Evolutionary conservation across 1,140 invertebrate genomes (phyloP), one percentile per base, ranked within the genome.

Genomic region (Venturia canescens): DNA sequence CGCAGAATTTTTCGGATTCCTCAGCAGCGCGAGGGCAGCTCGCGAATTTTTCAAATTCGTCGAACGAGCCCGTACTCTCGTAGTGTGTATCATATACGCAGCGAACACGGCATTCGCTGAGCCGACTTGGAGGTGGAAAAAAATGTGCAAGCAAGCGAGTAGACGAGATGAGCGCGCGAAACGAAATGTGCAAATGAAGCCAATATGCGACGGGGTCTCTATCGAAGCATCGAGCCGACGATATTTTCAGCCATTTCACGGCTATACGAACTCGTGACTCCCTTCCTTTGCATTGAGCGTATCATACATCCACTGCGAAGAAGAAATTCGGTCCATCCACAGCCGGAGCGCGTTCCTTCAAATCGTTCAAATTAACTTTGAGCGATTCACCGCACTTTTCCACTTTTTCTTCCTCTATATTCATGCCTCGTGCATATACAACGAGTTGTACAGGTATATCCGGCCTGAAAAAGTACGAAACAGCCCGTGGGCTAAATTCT

Each of bases 111-210:
- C 27, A 29, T 23, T 23, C 66, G 44, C 48, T 15, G 27, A 71
- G 27, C 44, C 31, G 23, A 70, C n/a, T 34, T 26, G 34, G n/a
- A 44, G n/a, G 29, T 23, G 67, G 63, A 50, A 80, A 50, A 80
- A 80, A 83, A 75, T 53, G 57, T 67, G 7, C 69, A 72, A 23
- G 29, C 26, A 74, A 67, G 75, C 21, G 67, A 80, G 70, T 21
- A 79, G 67, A 80, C 83, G 83, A 83, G 82, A 80, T 75, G 87
- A 84, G 85, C n/a, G n/a, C n/a, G n/a, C 87, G 85, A 90, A 90
- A 89, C 86, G 89, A 90, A 89, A 90, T 89, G 88, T 90, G 88
- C 86, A 90, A 91, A 91, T 89, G 88, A 91, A 89, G 89, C 89
- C 89, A 91, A 91, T 91, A 89, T 90, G 84, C 86, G 86, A 82